Evolutionary conservation across 2,888 invertebrate species (phyloP), one percentile per base, ranked within the genome.

Genomic region (Nipponacmea schrenckii): DNA sequence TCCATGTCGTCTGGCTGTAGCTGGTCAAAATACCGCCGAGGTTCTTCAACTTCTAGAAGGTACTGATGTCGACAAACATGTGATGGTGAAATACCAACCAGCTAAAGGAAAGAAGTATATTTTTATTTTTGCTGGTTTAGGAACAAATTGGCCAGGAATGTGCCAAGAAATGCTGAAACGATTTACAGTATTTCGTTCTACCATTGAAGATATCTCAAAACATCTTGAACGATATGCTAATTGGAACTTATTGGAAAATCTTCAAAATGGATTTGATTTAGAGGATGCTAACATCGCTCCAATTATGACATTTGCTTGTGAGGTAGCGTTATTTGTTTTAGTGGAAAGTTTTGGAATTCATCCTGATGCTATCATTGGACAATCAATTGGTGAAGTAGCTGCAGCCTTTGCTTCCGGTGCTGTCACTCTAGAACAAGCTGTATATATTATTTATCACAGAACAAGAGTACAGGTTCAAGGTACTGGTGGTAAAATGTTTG

Each of bases 381-480:
- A 82, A 68, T 80, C 80, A 1, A 74, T 81, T 14, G 83, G 83
- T 7, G 83, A 83, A 50, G 80, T 83, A 10, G 79, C 82, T 15
- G 83, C 80, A 5, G 79, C 81, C 1, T 78, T 78, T 70, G 76
- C 75, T 27, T 66, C 79, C 10, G 79, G 80, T 12, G 65, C 68
- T 26, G 48, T 82, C 8, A 64, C 72, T 44, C 68, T 81, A 1
- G 68, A 74, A n/a, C 70, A 74, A 24, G 80, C 82, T 14, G 81
- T 81, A 1, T 73, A 62, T 26, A 73, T 83, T 8, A 81, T 81
- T 24, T 81, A 77, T 62, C 71, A 76, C 62, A 68, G 82, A 50
- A 76, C 79, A 17, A 50, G 64, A 26, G 10, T 73, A 15, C 68
- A 80, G 45, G 67, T 76, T 10, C 44, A 73, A 62, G 67, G 45